Conservation (phyloP, 2,797 vertebrate species). For the Ciconia nigra region DNA sequence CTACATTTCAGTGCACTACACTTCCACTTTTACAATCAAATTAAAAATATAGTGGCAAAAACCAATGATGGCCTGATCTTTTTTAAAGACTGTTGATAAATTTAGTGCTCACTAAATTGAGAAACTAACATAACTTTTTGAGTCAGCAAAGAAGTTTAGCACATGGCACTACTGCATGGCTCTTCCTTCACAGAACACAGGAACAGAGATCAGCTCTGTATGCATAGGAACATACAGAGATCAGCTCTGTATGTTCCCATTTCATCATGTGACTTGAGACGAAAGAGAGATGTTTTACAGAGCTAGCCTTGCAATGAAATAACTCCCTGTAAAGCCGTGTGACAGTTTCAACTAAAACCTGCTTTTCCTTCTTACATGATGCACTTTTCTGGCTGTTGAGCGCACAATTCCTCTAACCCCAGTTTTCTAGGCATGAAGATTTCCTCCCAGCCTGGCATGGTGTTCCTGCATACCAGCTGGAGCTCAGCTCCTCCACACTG, state of each 20-base stretch:
- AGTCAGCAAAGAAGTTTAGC: not conserved
- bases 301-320: not conserved
- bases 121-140: not conserved
- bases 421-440: not conserved
- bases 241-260: not conserved
- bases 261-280: accelerated
- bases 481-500: not conserved
- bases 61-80: not conserved
- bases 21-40: not conserved
- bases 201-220: not conserved
- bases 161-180: not conserved
- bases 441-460: not conserved
- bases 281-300: not conserved
- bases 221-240: not conserved
- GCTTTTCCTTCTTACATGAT: not conserved
- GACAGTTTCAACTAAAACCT: not conserved
- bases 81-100: not conserved
- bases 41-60: not conserved
- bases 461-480: not conserved
- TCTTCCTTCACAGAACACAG: not conserved
- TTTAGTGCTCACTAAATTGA: not conserved
- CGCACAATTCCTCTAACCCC: not conserved
- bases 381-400: not conserved
- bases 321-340: not conserved
- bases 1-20: not conserved